Evolutionary conservation across 1,140 invertebrate species (phyloP).

Genomic region (Seison nebaliae): DNA sequence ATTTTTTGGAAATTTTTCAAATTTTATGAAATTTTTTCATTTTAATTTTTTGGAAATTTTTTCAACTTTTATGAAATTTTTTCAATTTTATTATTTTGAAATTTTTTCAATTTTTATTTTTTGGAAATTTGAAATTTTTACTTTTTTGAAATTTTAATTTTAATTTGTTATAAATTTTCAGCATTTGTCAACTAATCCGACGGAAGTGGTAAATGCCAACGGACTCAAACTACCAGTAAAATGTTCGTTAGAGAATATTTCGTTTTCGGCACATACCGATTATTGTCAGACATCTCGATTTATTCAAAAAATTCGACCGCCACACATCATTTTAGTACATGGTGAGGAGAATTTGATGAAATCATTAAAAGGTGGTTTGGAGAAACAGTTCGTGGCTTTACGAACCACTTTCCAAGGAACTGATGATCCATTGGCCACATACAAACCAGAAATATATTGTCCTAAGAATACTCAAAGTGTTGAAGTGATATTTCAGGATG

Average conservation of each 20-base stretch:
- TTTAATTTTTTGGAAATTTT: not conserved
- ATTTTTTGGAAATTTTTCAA: constrained; percentile 1
- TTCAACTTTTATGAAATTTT: not conserved
- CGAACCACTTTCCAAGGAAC: too few relatives aligned
- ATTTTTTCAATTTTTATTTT: constrained; percentile 1
- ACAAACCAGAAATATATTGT: constrained; percentile 69
- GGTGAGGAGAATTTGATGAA: constrained; percentile 97
- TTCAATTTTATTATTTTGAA: not conserved
- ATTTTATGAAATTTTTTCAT: not conserved
- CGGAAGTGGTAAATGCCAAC: constrained; percentile 73
- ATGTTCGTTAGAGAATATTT: constrained; percentile 83
- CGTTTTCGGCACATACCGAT: constrained; percentile 94
- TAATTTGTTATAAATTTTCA: not conserved
- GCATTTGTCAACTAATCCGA: constrained; percentile 34
- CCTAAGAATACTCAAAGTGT: constrained; percentile 78
- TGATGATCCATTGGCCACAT: constrained; percentile 58
- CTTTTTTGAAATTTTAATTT: not conserved
- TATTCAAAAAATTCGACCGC: constrained; percentile 64
- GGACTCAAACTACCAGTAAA: constrained; percentile 82
- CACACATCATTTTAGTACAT: constrained; percentile 84
- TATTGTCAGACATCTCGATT: constrained; percentile 96
- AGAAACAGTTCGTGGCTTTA: constrained; percentile 77
- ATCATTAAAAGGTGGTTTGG: constrained; percentile 64
- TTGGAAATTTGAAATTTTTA: constrained; percentile 1
- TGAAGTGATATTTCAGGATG: constrained; percentile 69